Evolutionary conservation across 2,797 vertebrate species (phyloP).

Genomic region (Crocodylus rhombifer): DNA sequence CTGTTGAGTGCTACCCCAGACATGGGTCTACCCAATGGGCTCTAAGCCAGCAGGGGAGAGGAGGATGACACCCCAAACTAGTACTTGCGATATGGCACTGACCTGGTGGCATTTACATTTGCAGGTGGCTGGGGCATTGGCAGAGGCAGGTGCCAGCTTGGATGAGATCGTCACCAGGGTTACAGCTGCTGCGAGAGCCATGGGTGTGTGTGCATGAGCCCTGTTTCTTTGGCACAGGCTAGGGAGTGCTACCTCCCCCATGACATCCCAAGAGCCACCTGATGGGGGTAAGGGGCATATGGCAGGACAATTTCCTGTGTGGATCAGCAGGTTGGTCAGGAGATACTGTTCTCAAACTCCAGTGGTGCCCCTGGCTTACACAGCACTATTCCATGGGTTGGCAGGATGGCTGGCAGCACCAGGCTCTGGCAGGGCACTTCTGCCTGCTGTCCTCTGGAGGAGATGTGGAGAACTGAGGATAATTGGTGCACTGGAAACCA

Average conservation of each 20-base stretch:
- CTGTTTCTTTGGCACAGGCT: neutral
- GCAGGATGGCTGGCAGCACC: no score
- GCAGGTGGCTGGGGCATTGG: slow-evolving; percentile 92
- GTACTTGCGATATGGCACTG: neutral
- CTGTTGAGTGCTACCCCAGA: neutral
- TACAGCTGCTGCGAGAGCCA: slow-evolving; percentile 73
- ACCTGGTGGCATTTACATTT: neutral
- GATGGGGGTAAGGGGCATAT: neutral
- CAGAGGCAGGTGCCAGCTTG: slow-evolving; percentile 88
- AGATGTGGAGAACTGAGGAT: no score
- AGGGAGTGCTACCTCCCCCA: neutral
- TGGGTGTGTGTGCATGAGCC: slow-evolving; percentile 81
- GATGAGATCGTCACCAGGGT: slow-evolving; percentile 84
- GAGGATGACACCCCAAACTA: neutral
- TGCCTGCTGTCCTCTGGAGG: neutral
- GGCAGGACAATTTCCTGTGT: neutral
- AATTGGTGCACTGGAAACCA: neutral
- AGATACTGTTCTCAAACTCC: neutral
- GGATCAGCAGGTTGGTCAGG: neutral
- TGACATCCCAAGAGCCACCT: neutral
- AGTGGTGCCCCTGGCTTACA: neutral
- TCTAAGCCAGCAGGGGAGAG: neutral
- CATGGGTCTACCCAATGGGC: neutral
- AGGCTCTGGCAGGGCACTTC: neutral
- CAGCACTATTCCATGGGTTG: no score